phyloP scores from a whole-genome alignment of 2,888 invertebrate species.

The Spisula subtruncata region DNA sequence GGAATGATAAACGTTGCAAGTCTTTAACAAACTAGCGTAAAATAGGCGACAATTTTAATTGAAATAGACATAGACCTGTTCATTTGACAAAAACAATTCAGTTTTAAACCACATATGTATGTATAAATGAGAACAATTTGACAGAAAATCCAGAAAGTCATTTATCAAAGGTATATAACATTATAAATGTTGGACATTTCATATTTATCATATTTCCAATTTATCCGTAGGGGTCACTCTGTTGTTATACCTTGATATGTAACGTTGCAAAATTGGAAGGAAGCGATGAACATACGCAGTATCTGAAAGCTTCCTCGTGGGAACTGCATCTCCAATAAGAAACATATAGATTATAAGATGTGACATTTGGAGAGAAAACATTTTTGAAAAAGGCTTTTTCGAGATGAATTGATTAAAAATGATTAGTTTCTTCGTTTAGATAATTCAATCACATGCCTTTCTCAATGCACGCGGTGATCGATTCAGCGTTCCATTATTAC shows the following conservation, averaged over 20 bases:
- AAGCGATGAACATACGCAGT: conserved; percentile 4
- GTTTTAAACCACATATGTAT: background rate
- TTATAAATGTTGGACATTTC: conserved; percentile 4
- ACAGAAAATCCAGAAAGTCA: background rate
- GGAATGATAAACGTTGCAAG: background rate
- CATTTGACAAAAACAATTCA: conserved; percentile 29
- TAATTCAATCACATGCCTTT: conserved; percentile 18
- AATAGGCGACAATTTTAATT: background rate
- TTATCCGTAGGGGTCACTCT: background rate
- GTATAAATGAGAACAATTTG: conserved; percentile 22
- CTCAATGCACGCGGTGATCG: conserved; percentile 22
- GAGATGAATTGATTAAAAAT: conserved; percentile 30
- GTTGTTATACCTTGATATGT: background rate
- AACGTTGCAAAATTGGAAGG: conserved; percentile 6
- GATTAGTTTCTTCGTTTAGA: conserved; percentile 22
- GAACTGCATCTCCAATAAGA: conserved; percentile 16
- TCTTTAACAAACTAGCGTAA: background rate
- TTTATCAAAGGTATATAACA: conserved; percentile 19
- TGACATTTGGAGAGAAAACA: conserved; percentile 21
- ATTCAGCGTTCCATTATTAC: conserved; percentile 12
- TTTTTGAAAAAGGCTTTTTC: conserved; percentile 28
- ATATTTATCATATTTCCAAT: conserved; percentile 15
- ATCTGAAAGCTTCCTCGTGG: conserved; percentile 10
- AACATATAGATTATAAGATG: conserved; percentile 26
- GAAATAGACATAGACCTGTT: background rate